Base-by-base conservation (phyloP, 2,888 invertebrate genomes). In the Drosophila affinis region DNA sequence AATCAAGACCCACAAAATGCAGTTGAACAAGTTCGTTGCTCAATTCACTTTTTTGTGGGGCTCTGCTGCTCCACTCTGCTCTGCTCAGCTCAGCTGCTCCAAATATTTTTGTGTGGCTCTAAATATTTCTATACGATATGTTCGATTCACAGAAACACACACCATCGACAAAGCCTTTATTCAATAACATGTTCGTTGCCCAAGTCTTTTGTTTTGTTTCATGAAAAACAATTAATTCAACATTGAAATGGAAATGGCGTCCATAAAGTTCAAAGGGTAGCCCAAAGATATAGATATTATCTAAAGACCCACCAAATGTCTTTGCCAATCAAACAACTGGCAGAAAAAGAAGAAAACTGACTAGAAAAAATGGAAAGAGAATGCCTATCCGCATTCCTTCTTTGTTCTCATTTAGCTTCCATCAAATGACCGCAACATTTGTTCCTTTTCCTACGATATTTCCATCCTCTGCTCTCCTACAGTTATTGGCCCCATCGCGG, bases 1-100 rank as follows among this genome's bases (percentile, higher is more conserved):
- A 87, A 88, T 81, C 87, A 87, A 81, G 72, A 59, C 57, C 76
- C 45, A 52, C 53, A 53, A 39, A 57, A 56, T 61, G 61, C 61
- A 75, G 56, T 64, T 59, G 45, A 76, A 64, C 74, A 76, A 76
- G 75, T 75, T 75, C 61, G 76, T 75, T 76, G 76, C 76, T 52
- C 64, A 75, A 75, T 52, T 47, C 76, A 59, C 58, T 55, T 44
- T 55, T 67, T 55, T 58, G 18, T 9, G 32, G 14, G 32, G 7
- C 46, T 17, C 45, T 46, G 9, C 17, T 21, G 47, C 9, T 29
- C 29, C 21, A 3, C 21, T 21, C 21, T 21, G 21, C 21, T 21
- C 17, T 21, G 47, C 9, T 29, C 29, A 9, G 21, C 29, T 57
- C 32, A 32, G 47, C 47, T 57, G 57, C 58, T 56, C 34, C 48